A percentile compares a stretch with the other conserved stretches of the same genome.
These are phyloP conservation scores for Engraulis encrasicolus DNA, from an alignment of 2,113 vertebrate genomes.

Conservation along the genomic window DNA sequence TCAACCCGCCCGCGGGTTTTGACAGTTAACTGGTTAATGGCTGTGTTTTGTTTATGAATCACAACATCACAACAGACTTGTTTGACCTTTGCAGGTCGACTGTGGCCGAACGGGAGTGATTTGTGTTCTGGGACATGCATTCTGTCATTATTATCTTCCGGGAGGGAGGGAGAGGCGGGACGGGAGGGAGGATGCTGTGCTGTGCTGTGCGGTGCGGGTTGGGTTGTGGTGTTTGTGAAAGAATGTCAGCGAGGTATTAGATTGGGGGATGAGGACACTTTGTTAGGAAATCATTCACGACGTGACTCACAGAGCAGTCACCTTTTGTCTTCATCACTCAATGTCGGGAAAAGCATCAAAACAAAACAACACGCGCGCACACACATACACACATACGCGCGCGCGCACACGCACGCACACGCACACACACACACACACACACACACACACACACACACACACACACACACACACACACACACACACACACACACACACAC, in stretches of 20 bases:
- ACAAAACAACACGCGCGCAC: background rate
- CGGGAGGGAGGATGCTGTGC: too few relatives aligned
- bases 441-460: background rate
- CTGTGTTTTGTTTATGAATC: background rate
- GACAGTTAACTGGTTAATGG: too few relatives aligned
- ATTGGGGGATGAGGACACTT: background rate
- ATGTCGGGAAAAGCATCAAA: background rate
- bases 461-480: background rate
- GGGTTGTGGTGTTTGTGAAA: background rate
- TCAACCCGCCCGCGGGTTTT: too few relatives aligned
- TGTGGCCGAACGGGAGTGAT: background rate
- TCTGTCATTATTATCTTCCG: background rate
- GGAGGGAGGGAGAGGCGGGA: background rate
- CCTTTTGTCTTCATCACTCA: background rate
- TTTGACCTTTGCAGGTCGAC: background rate
- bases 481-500: background rate
- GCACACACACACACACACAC: background rate
- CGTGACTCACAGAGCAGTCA: background rate
- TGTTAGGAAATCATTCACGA: background rate
- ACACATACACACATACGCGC: background rate
- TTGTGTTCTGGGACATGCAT: background rate
- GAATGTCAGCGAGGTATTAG: conserved; percentile 4
- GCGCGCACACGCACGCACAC: background rate
- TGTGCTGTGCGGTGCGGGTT: too few relatives aligned
- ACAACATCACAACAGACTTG: background rate